Evolutionary conservation across 2,113 vertebrate genomes (phyloP).

Genomic region (Ciconia stormi): DNA sequence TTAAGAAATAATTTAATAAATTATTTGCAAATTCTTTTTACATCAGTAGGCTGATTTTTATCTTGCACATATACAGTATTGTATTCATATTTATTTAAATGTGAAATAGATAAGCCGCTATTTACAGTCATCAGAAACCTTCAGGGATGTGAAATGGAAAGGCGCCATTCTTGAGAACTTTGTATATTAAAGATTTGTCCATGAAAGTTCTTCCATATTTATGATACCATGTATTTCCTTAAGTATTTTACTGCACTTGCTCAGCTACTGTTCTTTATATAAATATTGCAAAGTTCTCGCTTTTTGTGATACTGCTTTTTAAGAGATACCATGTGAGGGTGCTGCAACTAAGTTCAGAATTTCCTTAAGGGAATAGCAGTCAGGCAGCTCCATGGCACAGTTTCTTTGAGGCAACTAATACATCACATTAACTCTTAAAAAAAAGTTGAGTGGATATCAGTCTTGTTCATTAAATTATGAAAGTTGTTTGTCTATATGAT

Average conservation of each 20-base stretch:
- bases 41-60: slow-evolving; percentile 62
- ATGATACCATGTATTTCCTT: neutral
- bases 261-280: neutral
- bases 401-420: neutral
- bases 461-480: neutral
- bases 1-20: slow-evolving; percentile 75
- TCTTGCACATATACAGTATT: slow-evolving; percentile 46
- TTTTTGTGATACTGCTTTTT: neutral
- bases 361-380: neutral
- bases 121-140: slow-evolving; percentile 29
- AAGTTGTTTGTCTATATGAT: neutral
- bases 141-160: slow-evolving; percentile 29
- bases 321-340: neutral
- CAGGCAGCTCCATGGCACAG: neutral
- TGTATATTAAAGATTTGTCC: neutral
- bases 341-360: neutral
- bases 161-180: neutral
- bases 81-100: slow-evolving; percentile 5
- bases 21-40: slow-evolving; percentile 60
- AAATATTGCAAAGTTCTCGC: neutral
- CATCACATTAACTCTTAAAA: neutral
- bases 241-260: neutral
- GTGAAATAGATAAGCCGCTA: slow-evolving; percentile 13
- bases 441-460: neutral
- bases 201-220: neutral